These are phyloP conservation scores for Temnothorax longispinosus DNA, from an alignment of 1,140 invertebrate genomes.

Conservation along the genomic window DNA sequence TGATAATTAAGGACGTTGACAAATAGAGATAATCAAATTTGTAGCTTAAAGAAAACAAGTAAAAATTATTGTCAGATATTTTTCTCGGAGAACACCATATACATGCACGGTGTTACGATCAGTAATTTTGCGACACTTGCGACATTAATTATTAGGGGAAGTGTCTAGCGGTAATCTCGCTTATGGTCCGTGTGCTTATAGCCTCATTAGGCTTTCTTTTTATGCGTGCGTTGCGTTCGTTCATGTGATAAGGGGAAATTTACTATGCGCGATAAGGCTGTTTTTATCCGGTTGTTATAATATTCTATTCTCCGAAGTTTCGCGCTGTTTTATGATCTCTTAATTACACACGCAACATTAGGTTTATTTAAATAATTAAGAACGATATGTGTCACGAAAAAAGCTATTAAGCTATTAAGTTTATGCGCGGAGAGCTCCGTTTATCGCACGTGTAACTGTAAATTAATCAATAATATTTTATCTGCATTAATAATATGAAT, in stretches of 20 bases:
- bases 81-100: background rate
- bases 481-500: background rate
- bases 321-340: background rate
- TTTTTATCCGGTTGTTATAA: background rate
- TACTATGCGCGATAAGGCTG: background rate
- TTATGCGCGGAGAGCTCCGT: background rate
- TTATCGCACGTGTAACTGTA: background rate
- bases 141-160: slow-evolving; percentile 24
- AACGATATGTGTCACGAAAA: background rate
- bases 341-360: background rate
- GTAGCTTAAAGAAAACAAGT: background rate
- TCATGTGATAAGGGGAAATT: background rate
- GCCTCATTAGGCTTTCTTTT: slow-evolving; percentile 26
- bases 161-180: background rate
- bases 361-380: slow-evolving; percentile 11
- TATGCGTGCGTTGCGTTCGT: background rate
- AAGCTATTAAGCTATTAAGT: background rate
- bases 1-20: background rate
- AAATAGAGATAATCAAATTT: background rate
- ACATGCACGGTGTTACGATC: background rate
- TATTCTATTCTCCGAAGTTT: background rate
- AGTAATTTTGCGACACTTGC: slow-evolving; percentile 29
- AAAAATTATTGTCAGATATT: slow-evolving; percentile 1
- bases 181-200: slow-evolving; percentile 7
- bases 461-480: background rate